phyloP scores from a whole-genome alignment of 1,140 invertebrate species.

The Bombus difficillimus region DNA sequence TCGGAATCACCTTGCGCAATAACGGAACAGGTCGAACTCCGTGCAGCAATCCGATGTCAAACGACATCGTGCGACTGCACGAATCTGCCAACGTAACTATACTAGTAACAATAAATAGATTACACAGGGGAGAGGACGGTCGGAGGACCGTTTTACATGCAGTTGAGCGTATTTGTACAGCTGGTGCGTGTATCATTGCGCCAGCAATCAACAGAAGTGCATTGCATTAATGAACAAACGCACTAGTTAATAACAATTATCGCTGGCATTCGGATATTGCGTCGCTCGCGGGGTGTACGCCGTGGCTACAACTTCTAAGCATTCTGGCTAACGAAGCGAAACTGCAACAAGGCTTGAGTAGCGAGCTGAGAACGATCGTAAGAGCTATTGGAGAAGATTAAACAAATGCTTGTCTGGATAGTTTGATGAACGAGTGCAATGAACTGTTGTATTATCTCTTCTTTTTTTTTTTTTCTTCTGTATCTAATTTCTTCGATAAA shows the following conservation, averaged over 20 bases:
- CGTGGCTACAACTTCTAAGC: slow-evolving; percentile 17
- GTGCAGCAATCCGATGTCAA: neutral
- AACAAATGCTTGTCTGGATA: neutral
- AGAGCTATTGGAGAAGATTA: neutral
- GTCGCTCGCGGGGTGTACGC: neutral
- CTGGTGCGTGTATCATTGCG: slow-evolving; percentile 11
- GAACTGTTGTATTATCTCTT: neutral
- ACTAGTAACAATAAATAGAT: slow-evolving; percentile 5
- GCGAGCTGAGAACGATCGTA: neutral
- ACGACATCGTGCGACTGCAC: neutral
- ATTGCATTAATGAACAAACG: slow-evolving; percentile 54
- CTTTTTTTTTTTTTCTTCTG: neutral
- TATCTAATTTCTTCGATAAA: neutral
- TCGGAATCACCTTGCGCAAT: neutral
- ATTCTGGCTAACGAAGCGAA: slow-evolving; percentile 39
- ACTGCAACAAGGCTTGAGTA: neutral
- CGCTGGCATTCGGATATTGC: slow-evolving; percentile 29
- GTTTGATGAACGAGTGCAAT: neutral
- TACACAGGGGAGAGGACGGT: no score
- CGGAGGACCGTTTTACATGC: slow-evolving; percentile 15
- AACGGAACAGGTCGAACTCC: neutral
- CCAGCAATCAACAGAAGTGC: slow-evolving; percentile 40
- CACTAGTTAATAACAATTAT: slow-evolving; percentile 49
- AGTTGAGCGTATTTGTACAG: slow-evolving; percentile 29
- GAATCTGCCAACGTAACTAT: neutral